These are phyloP conservation scores for Gallinago undulata DNA, from an alignment of 2,113 vertebrate genomes.

Conservation along the genomic window DNA sequence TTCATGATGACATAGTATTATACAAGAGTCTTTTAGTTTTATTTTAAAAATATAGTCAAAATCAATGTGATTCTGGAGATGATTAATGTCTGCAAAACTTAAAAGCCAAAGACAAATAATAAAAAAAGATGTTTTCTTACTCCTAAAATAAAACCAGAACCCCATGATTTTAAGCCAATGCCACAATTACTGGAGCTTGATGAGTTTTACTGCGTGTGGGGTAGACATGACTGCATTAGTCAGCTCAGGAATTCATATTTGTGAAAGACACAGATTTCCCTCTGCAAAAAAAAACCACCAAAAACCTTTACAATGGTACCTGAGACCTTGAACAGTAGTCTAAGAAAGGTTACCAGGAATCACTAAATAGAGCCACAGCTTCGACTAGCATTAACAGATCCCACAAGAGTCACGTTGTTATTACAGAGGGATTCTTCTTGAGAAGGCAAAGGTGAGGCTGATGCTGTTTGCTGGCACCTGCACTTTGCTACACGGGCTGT, in stretches of 20 bases:
- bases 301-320: background rate
- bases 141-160: background rate
- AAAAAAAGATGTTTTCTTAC: background rate
- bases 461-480: background rate
- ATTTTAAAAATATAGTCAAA: background rate
- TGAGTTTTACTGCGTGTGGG: background rate
- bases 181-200: background rate
- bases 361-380: background rate
- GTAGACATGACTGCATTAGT: background rate
- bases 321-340: background rate
- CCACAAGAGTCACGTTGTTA: fast-evolving
- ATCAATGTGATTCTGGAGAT: background rate
- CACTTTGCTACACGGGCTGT: background rate
- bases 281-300: background rate
- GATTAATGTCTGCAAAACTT: background rate
- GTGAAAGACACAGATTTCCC: background rate
- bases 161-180: background rate
- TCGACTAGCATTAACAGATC: background rate
- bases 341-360: background rate
- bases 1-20: background rate
- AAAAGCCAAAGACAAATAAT: background rate
- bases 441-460: background rate
- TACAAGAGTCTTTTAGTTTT: background rate
- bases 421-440: background rate
- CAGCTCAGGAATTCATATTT: background rate